A percentile compares a stretch with the other conserved stretches of the same genome.
Evolutionary conservation across 2,888 invertebrate genomes (phyloP).

Genomic region (Ethmia dodecea): DNA sequence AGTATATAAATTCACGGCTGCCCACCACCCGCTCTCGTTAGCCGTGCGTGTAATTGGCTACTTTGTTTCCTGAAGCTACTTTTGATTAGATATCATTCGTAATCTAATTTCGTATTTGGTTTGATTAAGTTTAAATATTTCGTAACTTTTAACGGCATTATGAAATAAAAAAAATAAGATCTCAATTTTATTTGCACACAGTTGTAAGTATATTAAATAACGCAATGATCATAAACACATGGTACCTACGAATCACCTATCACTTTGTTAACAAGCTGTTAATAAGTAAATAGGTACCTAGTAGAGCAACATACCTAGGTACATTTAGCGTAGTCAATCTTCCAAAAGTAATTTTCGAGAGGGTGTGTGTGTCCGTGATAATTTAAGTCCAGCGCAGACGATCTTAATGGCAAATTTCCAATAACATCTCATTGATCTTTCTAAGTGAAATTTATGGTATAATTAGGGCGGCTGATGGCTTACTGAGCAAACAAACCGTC

Average conservation of each 20-base stretch:
- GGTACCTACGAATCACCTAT: too few species aligned
- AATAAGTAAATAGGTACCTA: too few species aligned
- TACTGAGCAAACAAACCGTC: conserved; percentile 49
- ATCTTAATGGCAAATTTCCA: conserved; percentile 61
- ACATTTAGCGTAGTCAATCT: too few species aligned
- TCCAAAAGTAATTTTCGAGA: conserved; percentile 14
- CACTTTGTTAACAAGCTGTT: too few species aligned
- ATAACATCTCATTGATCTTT: conserved; percentile 69
- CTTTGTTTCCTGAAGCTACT: conserved; percentile 48
- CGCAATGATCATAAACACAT: too few species aligned
- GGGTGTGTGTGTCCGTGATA: conserved; percentile 22
- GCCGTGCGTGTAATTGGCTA: conserved; percentile 59
- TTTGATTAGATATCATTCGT: conserved; percentile 37
- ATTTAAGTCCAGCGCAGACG: conserved; percentile 32
- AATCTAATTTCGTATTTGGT: conserved; percentile 4
- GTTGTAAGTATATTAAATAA: too few species aligned
- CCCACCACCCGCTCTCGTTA: conserved; percentile 47
- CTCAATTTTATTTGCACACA: too few species aligned
- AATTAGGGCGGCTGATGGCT: conserved; percentile 61
- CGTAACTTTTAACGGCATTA: too few species aligned
- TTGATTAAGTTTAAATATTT: too few species aligned
- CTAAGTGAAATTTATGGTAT: conserved; percentile 74
- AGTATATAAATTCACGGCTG: conserved; percentile 12
- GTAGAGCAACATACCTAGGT: too few species aligned
- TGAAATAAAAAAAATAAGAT: too few species aligned